Evolutionary conservation across 2,797 vertebrate species (phyloP), one percentile per base, ranked within the genome.

Genomic region (Takifugu rubripes): DNA sequence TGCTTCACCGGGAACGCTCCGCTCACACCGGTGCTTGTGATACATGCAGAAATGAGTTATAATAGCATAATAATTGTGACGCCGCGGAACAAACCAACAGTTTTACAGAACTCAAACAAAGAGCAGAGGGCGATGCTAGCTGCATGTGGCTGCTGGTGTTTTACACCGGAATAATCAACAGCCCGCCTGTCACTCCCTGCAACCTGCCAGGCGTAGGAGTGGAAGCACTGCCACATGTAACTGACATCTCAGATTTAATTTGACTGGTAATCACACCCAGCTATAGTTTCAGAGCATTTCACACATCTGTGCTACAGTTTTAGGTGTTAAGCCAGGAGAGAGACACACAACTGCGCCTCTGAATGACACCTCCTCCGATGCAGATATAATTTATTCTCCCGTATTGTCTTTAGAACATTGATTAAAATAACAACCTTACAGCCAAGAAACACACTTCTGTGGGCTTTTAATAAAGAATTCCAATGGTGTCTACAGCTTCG

Each of bases 191-290:
- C 85, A 78, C 86, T 84, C 83, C 42, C 70, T 56, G 16, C 80
- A 81, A 76, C 72, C 83, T 83, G 83, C 68, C 88, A 86, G 70
- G 78, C 73, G 79, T 79, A 71, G 81, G 67, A 86, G 79, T 74
- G 75, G 77, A 81, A 64, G 68, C 79, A 80, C 45, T 87, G 88
- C 88, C 87, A 87, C 79, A 62, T 81, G 84, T 85, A 85, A 88
- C 86, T 89, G 88, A 89, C 83, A 84, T 88, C 84, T 89, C 86
- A 84, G 86, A 86, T 91, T 91, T 90, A 86, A 91, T 92, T 88
- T 90, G 90, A 89, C 86, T 90, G 84, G 80, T 89, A 87, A 90
- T 92, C 90, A 91, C 90, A 91, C 88, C 87, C 87, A 84, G 86
- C 83, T 78, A 84, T 79, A 86, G 88, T 88, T 87, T 86, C 85